Evolutionary conservation across 2,797 vertebrate species (phyloP), one percentile per base, ranked within the genome.

Genomic region (Podargus strigoides): DNA sequence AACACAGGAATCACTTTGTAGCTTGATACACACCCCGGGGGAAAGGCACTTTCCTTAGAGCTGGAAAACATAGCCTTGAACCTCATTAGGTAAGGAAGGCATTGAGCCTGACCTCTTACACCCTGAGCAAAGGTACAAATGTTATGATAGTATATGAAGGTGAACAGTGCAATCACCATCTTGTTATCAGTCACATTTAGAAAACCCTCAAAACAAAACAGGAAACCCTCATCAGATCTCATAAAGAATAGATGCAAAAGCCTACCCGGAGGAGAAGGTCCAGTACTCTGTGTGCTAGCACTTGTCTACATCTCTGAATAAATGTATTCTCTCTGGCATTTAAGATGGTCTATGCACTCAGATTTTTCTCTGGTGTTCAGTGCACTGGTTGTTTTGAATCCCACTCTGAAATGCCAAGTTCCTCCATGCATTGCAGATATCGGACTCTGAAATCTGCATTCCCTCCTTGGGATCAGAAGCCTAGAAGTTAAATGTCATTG

Each of bases 401-500:
- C n/a, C 28, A 4, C 20, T 78, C 37, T 63, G 67, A 92, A 75
- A 90, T 66, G 59, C 39, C 3, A 2, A 55, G 80, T 42, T 90
- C 16, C 39, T 89, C 46, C 66, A 19, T 37, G 60, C 62, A 42
- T 44, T 37, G 44, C 58, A 81, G 84, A 32, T 41, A 53, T 36
- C 79, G 42, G 64, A 47, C 55, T 68, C 75, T 34, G 37, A 82
- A 76, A 92, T 68, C 70, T 39, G 67, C 90, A 85, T 93, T 93
- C 70, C 39, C 42, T 90, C 46, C 39, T 84, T 69, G 67, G 89
- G 77, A 92, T 87, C 59, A 85, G 70, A 85, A 87, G 30, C 58
- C 62, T 41, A 14, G 77, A 86, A 94, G 70, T 87, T 85, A 82
- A 90, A 92, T 89, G 90, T 50, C 84, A 69, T 30, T 79, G 63